Evolutionary conservation across 2,888 invertebrate genomes (phyloP).

Genomic region (Parthenolecanium corni): DNA sequence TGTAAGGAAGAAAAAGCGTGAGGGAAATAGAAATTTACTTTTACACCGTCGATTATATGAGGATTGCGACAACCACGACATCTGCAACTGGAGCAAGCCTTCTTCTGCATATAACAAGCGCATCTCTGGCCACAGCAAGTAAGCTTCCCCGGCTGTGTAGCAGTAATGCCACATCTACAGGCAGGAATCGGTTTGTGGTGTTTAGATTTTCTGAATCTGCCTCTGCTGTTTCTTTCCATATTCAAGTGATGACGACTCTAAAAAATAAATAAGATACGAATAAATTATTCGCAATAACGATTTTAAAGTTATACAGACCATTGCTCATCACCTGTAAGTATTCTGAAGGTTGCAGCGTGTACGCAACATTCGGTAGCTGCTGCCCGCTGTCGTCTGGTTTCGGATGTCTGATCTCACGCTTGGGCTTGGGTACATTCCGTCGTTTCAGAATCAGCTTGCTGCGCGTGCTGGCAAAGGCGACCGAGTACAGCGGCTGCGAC

Average conservation of each 20-base stretch:
- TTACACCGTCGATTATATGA: constrained; percentile 66
- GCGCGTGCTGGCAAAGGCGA: constrained; percentile 4
- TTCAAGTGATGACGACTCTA: neutral
- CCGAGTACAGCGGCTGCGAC: constrained; percentile 6
- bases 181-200: neutral
- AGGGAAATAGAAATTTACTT: constrained; percentile 43
- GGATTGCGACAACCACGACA: constrained; percentile 90
- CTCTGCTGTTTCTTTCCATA: neutral
- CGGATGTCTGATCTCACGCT: neutral
- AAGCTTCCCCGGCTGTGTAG: constrained; percentile 74
- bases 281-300: neutral
- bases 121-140: constrained; percentile 90
- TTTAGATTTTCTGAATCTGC: constrained; percentile 12
- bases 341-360: neutral
- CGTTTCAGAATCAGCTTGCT: constrained; percentile 12
- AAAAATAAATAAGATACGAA: neutral
- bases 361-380: neutral
- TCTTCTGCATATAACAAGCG: constrained; percentile 84
- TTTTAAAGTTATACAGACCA: too few species aligned
- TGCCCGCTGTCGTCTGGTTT: neutral
- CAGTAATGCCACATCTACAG: constrained; percentile 84
- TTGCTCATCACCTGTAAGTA: constrained; percentile 2
- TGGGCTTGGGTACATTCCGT: neutral
- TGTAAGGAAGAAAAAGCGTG: neutral
- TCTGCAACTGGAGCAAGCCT: constrained; percentile 78